Evolutionary conservation across 2,888 invertebrate genomes (phyloP), one percentile per base, ranked within the genome.

Genomic region (Oasisia sp.): DNA sequence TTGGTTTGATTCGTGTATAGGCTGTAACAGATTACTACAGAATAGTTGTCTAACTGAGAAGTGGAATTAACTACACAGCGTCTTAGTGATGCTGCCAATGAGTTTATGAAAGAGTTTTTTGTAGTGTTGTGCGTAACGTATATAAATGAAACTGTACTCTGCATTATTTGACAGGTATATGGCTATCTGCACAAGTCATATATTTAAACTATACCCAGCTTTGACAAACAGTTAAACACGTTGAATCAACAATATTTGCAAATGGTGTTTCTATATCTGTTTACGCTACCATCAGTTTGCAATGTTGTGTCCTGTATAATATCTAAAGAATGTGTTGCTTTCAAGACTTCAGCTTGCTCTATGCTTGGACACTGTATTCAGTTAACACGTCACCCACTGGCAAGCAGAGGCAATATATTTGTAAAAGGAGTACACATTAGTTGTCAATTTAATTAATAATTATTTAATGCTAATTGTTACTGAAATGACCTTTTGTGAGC

Each of bases 361-460:
- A 14, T 90, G 90, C 32, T 27, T 90, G 32, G 14, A 27, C 90
- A 90, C 90, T 27, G 44, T n/a, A 90, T 90, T 90, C 90, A 32
- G 32, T 90, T 32, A n/a, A 32, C 19, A 32, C 32, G n/a, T 32
- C 8, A 32, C 8, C 14, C 38, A 90, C 90, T 27, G 19, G 38
- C 44, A 90, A 44, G 32, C 90, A 19, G n/a, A 14, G 8, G 27
- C 27, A 74, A 74, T 74, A 74, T 27, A 2, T 27, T 74, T 74
- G 19, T 74, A 74, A 14, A 74, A 27, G 27, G 74, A 74, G 19
- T 27, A 74, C 27, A 74, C 74, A 27, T 27, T 74, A 74, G 14
- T 4, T 74, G 74, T 27, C 0, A 74, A 74, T 74, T 19, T 27
- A 74, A 74, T 19, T 74, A 74, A 74, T 38, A 38, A 38, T 38